phyloP scores from a whole-genome alignment of 2,113 vertebrate species.

The Egretta garzetta region DNA sequence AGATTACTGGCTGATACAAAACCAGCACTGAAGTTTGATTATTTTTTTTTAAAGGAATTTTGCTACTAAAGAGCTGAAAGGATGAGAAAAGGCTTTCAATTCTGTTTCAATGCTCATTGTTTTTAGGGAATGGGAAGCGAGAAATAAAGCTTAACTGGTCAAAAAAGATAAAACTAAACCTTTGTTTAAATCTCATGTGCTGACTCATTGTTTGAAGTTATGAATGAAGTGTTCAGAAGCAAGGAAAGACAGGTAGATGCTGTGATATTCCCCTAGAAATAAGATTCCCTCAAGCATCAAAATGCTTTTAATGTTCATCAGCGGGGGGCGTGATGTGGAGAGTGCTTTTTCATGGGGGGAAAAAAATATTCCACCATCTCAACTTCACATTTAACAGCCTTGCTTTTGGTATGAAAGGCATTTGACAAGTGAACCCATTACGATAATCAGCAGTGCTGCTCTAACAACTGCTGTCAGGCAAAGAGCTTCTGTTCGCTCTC shows the following conservation, averaged over 20 bases:
- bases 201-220: background rate
- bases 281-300: background rate
- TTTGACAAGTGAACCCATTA: conserved; percentile 50
- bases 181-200: background rate
- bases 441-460: conserved; percentile 22
- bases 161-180: background rate
- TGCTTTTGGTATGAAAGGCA: conserved; percentile 34
- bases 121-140: background rate
- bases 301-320: background rate
- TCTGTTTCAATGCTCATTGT: background rate
- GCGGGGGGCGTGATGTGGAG: background rate
- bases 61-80: background rate
- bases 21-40: rapidly evolving
- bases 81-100: background rate
- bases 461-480: conserved; percentile 30
- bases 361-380: background rate
- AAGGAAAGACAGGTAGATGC: background rate
- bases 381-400: conserved; percentile 30
- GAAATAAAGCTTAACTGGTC: background rate
- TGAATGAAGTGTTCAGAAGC: background rate
- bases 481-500: conserved; percentile 21
- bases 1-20: background rate
- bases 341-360: background rate
- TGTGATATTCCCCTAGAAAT: background rate
- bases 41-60: background rate